Percentiles rank a stretch among this genome's conserved stretches.
These are phyloP conservation scores for Ostrea edulis DNA, from an alignment of 1,140 invertebrate genomes.

Conservation along the genomic window DNA sequence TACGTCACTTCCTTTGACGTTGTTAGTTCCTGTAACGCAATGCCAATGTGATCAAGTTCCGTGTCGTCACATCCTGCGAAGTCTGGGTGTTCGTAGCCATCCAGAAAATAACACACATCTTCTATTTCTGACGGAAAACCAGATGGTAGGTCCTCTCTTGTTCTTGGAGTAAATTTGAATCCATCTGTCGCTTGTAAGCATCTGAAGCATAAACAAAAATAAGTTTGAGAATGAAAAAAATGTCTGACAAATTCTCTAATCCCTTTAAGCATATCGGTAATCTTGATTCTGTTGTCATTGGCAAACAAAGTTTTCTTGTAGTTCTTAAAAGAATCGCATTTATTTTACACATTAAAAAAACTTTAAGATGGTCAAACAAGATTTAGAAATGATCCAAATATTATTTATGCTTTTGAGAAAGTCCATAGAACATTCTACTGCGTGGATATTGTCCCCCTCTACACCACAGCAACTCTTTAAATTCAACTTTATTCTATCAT, in stretches of 20 bases:
- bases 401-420: no score
- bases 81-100: slow-evolving; percentile 87
- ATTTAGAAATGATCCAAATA: no score
- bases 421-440: no score
- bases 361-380: no score
- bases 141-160: slow-evolving; percentile 89
- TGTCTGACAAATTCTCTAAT: background rate
- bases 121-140: slow-evolving; percentile 89
- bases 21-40: slow-evolving; percentile 75
- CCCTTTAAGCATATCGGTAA: no score
- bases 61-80: slow-evolving; percentile 67
- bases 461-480: no score
- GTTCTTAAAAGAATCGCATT: no score
- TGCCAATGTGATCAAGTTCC: slow-evolving; percentile 85
- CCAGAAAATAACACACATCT: slow-evolving; percentile 92
- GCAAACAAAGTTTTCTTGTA: no score
- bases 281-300: no score
- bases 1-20: background rate
- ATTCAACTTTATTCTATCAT: no score
- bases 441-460: no score
- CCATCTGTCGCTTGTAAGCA: slow-evolving; percentile 88
- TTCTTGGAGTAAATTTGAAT: slow-evolving; percentile 88
- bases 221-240: background rate
- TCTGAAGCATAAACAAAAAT: slow-evolving; percentile 62
- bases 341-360: no score